phyloP scores from a whole-genome alignment of 2,113 vertebrate genomes.

The Puffinus mauretanicus region DNA sequence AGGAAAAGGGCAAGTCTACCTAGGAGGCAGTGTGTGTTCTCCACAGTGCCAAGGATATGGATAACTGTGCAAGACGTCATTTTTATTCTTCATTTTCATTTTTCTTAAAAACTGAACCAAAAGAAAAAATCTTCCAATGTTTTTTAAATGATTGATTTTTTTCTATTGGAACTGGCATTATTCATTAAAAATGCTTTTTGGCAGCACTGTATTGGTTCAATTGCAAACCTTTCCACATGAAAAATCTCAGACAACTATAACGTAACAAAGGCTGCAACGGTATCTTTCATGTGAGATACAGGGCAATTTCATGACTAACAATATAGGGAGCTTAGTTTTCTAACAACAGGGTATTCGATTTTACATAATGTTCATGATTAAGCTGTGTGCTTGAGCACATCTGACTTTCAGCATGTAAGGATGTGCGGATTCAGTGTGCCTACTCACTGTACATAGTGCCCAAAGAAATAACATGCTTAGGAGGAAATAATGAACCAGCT shows the following conservation, averaged over 20 bases:
- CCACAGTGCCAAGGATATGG: not conserved
- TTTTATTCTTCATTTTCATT: not conserved
- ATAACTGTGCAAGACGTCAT: not conserved
- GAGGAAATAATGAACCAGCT: not conserved
- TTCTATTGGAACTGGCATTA: not conserved
- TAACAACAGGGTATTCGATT: not conserved
- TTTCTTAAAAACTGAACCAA: not conserved
- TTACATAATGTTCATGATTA: not conserved
- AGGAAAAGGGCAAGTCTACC: not conserved
- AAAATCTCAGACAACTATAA: not conserved
- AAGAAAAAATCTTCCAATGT: not conserved
- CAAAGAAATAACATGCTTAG: not conserved
- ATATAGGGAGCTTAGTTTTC: not conserved
- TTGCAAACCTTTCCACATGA: conserved; percentile 22
- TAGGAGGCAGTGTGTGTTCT: not conserved
- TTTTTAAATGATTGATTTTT: not conserved
- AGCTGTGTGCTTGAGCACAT: not conserved
- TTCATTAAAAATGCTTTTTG: conserved; percentile 33
- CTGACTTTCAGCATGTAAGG: not conserved
- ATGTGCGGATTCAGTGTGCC: not conserved
- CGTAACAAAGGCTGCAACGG: not conserved
- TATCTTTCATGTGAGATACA: not conserved
- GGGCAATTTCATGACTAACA: not conserved
- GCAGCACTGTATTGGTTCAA: conserved; percentile 13
- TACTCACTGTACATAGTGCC: not conserved